Base-by-base conservation (phyloP, 35 echinoderm and acorn worm species). In the Acanthaster planci region DNA sequence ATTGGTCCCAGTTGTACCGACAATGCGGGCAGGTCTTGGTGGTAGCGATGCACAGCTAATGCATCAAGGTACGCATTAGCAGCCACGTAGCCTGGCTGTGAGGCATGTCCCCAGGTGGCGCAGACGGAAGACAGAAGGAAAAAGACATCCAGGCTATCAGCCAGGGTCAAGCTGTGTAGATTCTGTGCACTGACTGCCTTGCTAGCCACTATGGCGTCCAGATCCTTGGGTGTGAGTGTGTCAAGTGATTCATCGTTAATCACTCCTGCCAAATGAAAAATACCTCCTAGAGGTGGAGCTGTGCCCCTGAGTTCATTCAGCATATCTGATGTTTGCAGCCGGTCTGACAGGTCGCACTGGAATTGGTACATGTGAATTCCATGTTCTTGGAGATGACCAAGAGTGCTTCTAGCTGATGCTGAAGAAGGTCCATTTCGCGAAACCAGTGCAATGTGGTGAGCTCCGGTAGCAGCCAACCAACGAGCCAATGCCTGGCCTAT, bases 381-480 rank as follows among this genome's bases (percentile, higher is more conserved):
- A 34, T 84, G 60, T 8, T 57, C 81, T 42, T 90, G 76, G 5
- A 93, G 84, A 76, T 79, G 93, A 55, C 57, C 53, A 0, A 85
- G 44, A 1, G 88, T 93, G 22, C 87, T 38, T 31, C 82, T 68
- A 8, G 87, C 84, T 44, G 80, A 78, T 14, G 84, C 47, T 18
- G 36, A 47, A 17, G 60, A 15, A 44, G 34, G 19, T 54, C 85
- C 81, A 52, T 32, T 60, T 19, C 87, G 79, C 29, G 83, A 89
- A 35, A 80, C 39, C 54, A 97, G 51, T 10, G 88, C 91, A 23
- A 97, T 87, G 67, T 97, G 87, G 8, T 76, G 54, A 0, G 95
- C 95, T 37, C 95, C 91, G 57, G 90, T 93, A 32, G 64, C 81
- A 32, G 57, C 83, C 7, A 97, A 60, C 95, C 95, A 97, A 1